Percentiles rank a stretch among this genome's conserved stretches.
These are phyloP conservation scores for Bryconaethiops microstoma DNA, from an alignment of 2,797 vertebrate species.

Conservation along the genomic window DNA sequence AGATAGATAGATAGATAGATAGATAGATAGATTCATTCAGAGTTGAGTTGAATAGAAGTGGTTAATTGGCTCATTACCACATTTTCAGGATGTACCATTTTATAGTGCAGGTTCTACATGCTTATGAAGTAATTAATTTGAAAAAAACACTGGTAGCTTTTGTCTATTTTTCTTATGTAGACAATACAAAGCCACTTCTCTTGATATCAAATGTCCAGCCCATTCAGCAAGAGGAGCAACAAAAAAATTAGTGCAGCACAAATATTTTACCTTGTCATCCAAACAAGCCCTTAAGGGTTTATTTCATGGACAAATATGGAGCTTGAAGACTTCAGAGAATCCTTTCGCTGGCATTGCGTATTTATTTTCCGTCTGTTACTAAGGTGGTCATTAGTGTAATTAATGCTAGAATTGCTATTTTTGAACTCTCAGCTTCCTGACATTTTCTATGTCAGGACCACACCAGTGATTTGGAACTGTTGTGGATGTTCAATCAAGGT, in stretches of 20 bases:
- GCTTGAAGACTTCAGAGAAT: constrained; percentile 4
- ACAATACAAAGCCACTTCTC: background rate
- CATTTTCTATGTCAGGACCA: constrained; percentile 7
- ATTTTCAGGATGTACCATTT: too few species aligned
- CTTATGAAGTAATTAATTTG: background rate
- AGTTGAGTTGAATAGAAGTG: too few species aligned
- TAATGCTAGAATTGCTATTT: constrained; percentile 18
- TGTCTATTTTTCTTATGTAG: background rate
- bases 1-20: too few species aligned
- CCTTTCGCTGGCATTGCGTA: background rate
- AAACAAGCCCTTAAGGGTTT: constrained; percentile 18
- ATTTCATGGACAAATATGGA: constrained; percentile 17
- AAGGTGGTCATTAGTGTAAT: constrained; percentile 35
- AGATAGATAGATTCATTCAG: too few species aligned
- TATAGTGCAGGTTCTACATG: background rate
- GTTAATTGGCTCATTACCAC: too few species aligned
- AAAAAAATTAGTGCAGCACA: background rate
- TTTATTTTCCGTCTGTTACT: background rate
- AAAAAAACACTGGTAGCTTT: background rate
- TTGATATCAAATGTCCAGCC: background rate
- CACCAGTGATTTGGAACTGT: constrained; percentile 20
- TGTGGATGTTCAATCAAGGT: constrained; percentile 11
- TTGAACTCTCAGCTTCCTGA: constrained; percentile 19
- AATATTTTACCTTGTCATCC: constrained; percentile 21
- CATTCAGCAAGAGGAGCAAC: background rate